Evolutionary conservation across 2,888 invertebrate genomes (phyloP), one percentile per base, ranked within the genome.

Genomic region (Enchytraeus crypticus): DNA sequence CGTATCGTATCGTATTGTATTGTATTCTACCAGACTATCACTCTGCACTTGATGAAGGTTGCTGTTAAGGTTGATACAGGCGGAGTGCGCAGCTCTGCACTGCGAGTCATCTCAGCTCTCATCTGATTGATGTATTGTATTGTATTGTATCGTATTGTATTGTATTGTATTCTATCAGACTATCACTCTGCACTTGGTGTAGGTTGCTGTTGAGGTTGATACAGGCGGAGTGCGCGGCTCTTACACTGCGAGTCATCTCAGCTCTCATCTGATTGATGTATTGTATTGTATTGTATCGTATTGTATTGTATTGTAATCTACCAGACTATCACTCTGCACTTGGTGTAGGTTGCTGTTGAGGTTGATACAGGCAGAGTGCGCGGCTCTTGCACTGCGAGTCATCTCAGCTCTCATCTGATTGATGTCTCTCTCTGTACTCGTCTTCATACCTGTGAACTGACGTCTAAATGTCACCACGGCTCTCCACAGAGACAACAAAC

Each of bases 391-490:
- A 84, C 83, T 63, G 83, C 84, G 64, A 83, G 84, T 63, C 86
- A 84, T 71, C 87, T 89, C 66, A 84, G 84, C 69, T 29, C 72
- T 87, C 71, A 92, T 84, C 72, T 88, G 87, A 60, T 85, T 84
- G 67, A 96, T 81, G 75, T 95, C 95, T 51, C 90, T 84, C 78
- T 92, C 91, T 2, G 93, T 91, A 27, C 85, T 85, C 0, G 87
- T 84, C 81, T 92, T 92, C 79, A 93, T 86, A 72, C 93, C 93
- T 26, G 87, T 85, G 79, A 92, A 95, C 73, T 88, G 84, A 57
- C 93, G 84, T 79, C 93, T 91, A 43, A 93, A 87, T 0, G 88
- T 85, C 0, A 92, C 91, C 11, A 95, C 91, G 74, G 92, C 90
- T 27, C 91, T 86, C 95, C 95, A 95, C 70, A 96, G 83, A 72